Conservation (phyloP, 2,888 invertebrate species). For the Leptopilina syphax region DNA sequence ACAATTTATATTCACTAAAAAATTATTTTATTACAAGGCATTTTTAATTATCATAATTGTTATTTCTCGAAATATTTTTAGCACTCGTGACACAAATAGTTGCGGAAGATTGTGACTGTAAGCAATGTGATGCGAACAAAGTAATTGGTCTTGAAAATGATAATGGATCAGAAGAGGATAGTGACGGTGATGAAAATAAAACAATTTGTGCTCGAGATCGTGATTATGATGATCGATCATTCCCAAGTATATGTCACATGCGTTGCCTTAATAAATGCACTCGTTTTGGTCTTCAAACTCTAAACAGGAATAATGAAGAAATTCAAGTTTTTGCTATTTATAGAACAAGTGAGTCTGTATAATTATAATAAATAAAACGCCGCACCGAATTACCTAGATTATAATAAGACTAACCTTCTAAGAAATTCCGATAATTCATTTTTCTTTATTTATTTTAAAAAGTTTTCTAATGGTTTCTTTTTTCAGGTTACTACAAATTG, state of each 20-base stretch:
- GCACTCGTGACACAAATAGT: conserved; percentile 30
- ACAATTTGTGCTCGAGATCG: conserved; percentile 72
- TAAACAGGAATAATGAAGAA: conserved; percentile 50
- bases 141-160: conserved; percentile 59
- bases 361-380: not conserved
- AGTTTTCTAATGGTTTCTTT: conserved; percentile 10
- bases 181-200: conserved; percentile 64
- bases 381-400: too few relatives aligned
- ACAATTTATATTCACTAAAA: too few relatives aligned
- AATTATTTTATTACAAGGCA: not conserved
- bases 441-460: too few relatives aligned
- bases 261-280: conserved; percentile 70
- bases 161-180: conserved; percentile 59
- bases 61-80: not conserved
- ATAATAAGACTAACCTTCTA: too few relatives aligned
- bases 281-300: conserved; percentile 57
- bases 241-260: conserved; percentile 72
- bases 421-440: too few relatives aligned
- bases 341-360: conserved; percentile 67
- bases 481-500: conserved; percentile 70
- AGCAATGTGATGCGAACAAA: conserved; percentile 60
- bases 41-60: not conserved
- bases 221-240: conserved; percentile 66
- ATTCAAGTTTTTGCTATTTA: conserved; percentile 53
- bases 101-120: conserved; percentile 57